Conservation (phyloP, 2,888 invertebrate genomes). For the Heliconius ethilla region DNA sequence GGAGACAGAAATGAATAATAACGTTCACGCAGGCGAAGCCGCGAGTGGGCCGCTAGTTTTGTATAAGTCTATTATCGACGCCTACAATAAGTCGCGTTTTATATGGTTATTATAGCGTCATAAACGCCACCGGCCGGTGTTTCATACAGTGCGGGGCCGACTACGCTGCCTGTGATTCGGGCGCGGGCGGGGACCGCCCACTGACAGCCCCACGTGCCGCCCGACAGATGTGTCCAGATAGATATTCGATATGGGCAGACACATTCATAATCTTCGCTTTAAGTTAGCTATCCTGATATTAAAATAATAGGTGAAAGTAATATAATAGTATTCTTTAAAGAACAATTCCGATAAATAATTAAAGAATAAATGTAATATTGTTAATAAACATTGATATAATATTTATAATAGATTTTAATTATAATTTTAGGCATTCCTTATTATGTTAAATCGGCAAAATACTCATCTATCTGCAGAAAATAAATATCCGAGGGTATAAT, state of each 20-base stretch:
- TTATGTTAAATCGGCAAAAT: conserved; percentile 13
- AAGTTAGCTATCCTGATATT: conserved; percentile 76
- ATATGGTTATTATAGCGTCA: conserved; percentile 82
- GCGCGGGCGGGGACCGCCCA: conserved; percentile 59
- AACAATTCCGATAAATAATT: no score
- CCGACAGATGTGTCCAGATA: conserved; percentile 79
- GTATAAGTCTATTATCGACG: conserved; percentile 79
- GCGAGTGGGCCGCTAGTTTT: conserved; percentile 51
- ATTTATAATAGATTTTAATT: background rate
- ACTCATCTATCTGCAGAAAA: conserved; percentile 52
- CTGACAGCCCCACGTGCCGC: conserved; percentile 76
- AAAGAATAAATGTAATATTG: no score
- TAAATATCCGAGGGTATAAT: conserved; percentile 64
- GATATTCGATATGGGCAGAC: conserved; percentile 81
- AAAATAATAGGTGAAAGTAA: conserved; percentile 61
- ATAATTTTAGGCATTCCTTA: conserved; percentile 29
- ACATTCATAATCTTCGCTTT: conserved; percentile 80
- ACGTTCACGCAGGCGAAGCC: no score
- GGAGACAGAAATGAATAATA: no score
- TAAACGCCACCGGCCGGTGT: conserved; percentile 81
- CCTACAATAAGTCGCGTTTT: conserved; percentile 82
- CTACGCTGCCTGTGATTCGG: conserved; percentile 72
- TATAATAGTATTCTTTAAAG: background rate
- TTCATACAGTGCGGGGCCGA: conserved; percentile 80
- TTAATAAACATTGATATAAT: background rate